Evolutionary conservation across 2,797 vertebrate species (phyloP).

Genomic region (Silurus aristotelis): DNA sequence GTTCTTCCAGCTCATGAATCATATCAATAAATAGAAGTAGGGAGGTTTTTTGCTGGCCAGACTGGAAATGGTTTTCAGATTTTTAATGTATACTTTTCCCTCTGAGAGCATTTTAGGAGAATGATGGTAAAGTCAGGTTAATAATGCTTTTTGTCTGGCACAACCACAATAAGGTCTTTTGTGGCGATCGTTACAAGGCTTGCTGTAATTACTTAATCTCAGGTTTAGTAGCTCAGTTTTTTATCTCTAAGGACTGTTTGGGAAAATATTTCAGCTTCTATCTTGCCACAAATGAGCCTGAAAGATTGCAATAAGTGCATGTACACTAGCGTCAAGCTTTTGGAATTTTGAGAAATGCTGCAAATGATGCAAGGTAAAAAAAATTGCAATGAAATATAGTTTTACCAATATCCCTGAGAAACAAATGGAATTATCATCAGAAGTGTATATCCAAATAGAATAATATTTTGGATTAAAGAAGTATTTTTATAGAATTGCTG

Average conservation of each 20-base stretch:
- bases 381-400: not conserved
- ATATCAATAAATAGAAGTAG: constrained; percentile 41
- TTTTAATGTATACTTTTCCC: constrained; percentile 54
- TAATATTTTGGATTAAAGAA: constrained; percentile 8
- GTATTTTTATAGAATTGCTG: constrained; percentile 26
- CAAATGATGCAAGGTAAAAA: constrained; percentile 13
- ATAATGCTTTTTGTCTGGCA: constrained; percentile 62
- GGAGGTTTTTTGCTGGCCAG: constrained; percentile 54
- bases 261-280: constrained; percentile 57
- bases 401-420: not conserved
- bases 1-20: constrained; percentile 34
- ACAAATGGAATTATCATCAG: constrained; percentile 1
- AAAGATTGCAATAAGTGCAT: constrained; percentile 36
- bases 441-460: not conserved
- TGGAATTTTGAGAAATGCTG: constrained; percentile 39
- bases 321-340: constrained; percentile 19
- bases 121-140: constrained; percentile 63
- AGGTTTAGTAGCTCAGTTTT: constrained; percentile 49
- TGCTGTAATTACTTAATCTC: constrained; percentile 68
- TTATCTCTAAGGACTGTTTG: constrained; percentile 47
- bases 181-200: constrained; percentile 59
- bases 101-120: constrained; percentile 60
- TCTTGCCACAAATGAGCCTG: constrained; percentile 48
- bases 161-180: constrained; percentile 63
- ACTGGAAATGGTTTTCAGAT: constrained; percentile 42